A percentile compares a stretch with the other conserved stretches of the same genome.
These are phyloP conservation scores for Drosophila monieri DNA, from an alignment of 2,888 invertebrate genomes.

Conservation along the genomic window DNA sequence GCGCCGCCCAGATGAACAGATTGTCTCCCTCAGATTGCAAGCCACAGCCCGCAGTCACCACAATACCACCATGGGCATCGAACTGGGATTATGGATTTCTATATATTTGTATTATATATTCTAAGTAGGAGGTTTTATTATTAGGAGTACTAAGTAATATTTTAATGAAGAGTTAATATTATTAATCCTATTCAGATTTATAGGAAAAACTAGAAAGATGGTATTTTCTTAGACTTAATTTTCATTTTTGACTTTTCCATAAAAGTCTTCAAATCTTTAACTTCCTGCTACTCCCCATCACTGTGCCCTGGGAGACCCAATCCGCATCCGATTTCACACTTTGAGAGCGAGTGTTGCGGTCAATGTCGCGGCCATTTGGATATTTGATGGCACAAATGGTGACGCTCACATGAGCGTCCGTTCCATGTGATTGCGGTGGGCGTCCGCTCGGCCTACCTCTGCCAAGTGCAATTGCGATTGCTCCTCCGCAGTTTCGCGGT, in stretches of 20 bases:
- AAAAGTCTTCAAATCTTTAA: not conserved
- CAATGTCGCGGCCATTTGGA: conserved; percentile 49
- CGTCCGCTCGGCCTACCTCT: conserved; percentile 26
- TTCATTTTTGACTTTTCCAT: not conserved
- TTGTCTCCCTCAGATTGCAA: conserved; percentile 14
- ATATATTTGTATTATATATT: no score
- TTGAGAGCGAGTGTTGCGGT: conserved; percentile 47
- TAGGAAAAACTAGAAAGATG: no score
- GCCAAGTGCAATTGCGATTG: conserved; percentile 38
- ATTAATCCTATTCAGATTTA: no score
- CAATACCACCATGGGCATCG: conserved; percentile 32
- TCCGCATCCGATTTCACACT: conserved; percentile 41
- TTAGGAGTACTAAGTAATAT: no score
- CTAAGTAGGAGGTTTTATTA: no score
- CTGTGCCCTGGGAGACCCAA: conserved; percentile 5
- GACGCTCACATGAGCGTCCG: conserved; percentile 18
- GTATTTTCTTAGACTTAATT: no score
- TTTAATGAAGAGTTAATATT: no score
- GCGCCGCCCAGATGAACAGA: conserved; percentile 3
- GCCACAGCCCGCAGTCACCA: conserved; percentile 23
- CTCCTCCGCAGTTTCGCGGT: conserved; percentile 29
- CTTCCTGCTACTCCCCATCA: not conserved
- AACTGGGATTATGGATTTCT: not conserved
- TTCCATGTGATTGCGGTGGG: conserved; percentile 48
- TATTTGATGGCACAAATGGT: conserved; percentile 45